Evolutionary conservation across 2,888 invertebrate species (phyloP).

Genomic region (Mystacides longicornis): DNA sequence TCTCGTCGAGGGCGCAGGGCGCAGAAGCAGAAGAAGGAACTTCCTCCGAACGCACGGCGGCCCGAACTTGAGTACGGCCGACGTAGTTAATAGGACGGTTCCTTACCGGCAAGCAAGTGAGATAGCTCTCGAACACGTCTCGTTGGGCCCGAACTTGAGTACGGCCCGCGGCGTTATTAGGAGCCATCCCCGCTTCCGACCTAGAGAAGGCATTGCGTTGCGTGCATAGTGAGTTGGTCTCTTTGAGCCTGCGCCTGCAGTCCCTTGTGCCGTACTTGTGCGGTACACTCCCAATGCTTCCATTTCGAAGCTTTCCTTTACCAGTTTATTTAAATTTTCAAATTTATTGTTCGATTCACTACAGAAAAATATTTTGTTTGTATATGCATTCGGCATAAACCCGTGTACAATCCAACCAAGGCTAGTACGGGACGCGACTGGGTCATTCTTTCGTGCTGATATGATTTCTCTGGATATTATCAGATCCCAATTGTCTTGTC

Average conservation of each 20-base stretch:
- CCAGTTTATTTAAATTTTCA: neutral
- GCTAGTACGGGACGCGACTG: neutral
- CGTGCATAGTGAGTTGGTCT: conserved; percentile 22
- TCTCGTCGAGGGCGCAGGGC: no score
- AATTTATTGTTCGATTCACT: neutral
- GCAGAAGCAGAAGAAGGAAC: no score
- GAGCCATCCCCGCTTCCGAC: no score
- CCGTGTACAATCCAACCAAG: neutral
- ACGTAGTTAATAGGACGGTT: no score
- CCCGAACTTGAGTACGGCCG: no score
- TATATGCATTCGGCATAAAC: neutral
- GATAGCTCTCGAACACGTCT: no score
- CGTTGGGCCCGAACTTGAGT: no score
- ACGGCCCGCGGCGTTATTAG: no score
- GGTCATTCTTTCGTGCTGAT: neutral
- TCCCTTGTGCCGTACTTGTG: neutral
- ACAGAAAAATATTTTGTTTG: neutral
- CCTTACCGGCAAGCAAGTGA: no score
- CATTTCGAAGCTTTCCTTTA: neutral
- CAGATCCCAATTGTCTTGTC: conserved; percentile 3
- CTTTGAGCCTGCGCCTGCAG: conserved; percentile 1
- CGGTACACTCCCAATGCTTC: neutral
- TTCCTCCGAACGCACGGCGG: no score
- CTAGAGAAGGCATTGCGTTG: conserved; percentile 7
- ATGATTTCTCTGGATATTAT: neutral